phyloP scores from a whole-genome alignment of 2,888 invertebrate species.

The Nezara viridula region DNA sequence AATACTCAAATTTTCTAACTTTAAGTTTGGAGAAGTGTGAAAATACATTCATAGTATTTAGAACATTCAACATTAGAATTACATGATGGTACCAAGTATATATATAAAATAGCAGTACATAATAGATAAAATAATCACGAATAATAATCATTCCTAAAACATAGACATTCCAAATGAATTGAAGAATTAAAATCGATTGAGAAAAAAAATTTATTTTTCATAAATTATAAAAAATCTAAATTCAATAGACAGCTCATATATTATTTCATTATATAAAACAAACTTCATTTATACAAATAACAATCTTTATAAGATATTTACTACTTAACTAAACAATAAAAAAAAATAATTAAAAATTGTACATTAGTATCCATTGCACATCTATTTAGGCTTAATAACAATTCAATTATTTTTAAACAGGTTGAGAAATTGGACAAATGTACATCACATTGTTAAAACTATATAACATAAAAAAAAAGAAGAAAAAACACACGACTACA shows the following conservation, averaged over 20 bases:
- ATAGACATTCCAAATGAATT: background rate
- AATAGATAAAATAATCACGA: no score
- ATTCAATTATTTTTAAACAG: background rate
- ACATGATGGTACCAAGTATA: no score
- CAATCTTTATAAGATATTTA: background rate
- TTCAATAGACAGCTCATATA: background rate
- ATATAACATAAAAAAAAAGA: background rate
- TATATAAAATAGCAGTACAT: no score
- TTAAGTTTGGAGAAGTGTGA: no score
- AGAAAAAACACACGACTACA: background rate
- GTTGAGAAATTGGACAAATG: background rate
- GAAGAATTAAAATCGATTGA: background rate
- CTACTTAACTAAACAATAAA: background rate
- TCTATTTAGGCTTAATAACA: background rate
- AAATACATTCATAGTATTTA: no score
- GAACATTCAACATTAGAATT: no score
- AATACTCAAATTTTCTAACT: no score
- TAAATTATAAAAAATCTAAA: conserved; percentile 33
- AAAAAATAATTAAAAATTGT: background rate
- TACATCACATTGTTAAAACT: background rate
- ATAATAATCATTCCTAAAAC: no score
- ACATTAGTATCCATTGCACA: background rate
- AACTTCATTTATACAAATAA: conserved; percentile 11
- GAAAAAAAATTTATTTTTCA: background rate
- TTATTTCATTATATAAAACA: background rate